Conservation (phyloP, 2,888 invertebrate species). For the Thereva unica region DNA sequence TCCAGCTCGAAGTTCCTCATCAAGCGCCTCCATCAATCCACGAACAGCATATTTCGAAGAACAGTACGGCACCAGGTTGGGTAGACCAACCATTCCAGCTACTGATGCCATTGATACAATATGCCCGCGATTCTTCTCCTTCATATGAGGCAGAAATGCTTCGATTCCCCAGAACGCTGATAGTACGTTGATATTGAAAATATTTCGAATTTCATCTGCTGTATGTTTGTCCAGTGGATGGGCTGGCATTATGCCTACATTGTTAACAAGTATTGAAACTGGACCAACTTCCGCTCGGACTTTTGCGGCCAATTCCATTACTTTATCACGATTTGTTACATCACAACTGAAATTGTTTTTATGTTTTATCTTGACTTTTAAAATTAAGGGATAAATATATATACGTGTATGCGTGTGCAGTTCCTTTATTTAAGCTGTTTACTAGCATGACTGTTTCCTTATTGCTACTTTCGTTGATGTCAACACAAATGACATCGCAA, state of each 20-base stretch:
- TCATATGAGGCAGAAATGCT: constrained; percentile 78
- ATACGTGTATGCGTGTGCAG: constrained; percentile 59
- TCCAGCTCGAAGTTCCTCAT: constrained; percentile 72
- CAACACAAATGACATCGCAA: constrained; percentile 75
- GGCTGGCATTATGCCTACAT: constrained; percentile 86
- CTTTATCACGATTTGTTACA: constrained; percentile 71
- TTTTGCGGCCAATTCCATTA: constrained; percentile 66
- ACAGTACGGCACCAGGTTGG: constrained; percentile 81
- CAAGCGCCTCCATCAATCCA: constrained; percentile 82
- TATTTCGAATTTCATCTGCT: constrained; percentile 69
- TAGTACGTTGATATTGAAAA: constrained; percentile 76
- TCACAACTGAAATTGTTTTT: constrained; percentile 65
- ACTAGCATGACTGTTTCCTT: constrained; percentile 68
- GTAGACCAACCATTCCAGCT: constrained; percentile 73
- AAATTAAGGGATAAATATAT: constrained; percentile 35
- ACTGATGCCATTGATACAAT: constrained; percentile 77
- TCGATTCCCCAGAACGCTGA: constrained; percentile 78
- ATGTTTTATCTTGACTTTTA: constrained; percentile 3
- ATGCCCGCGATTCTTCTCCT: constrained; percentile 74
- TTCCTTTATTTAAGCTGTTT: constrained; percentile 49
- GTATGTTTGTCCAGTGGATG: constrained; percentile 69
- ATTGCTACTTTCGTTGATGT: constrained; percentile 73
- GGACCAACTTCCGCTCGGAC: constrained; percentile 73
- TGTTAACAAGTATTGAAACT: constrained; percentile 79
- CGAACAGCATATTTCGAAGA: constrained; percentile 80